Percentiles rank a stretch among this genome's conserved stretches.
These are phyloP conservation scores for Tenebrio molitor DNA, from an alignment of 1,140 invertebrate genomes.

Conservation along the genomic window DNA sequence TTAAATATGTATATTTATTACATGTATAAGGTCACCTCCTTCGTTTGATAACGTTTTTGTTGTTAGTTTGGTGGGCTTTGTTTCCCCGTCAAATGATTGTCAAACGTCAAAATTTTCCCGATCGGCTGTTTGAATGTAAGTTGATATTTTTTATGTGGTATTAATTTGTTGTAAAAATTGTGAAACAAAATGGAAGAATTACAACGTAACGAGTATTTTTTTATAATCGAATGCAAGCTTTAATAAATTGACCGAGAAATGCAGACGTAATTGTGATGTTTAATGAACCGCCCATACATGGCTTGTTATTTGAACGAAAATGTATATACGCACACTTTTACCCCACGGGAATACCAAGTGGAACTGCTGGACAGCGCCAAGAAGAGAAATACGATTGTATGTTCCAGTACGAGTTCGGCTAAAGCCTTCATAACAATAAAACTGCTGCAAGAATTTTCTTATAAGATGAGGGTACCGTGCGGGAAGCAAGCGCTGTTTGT, in stretches of 20 bases:
- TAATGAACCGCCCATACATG: constrained; percentile 63
- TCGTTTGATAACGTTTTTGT: too few relatives aligned
- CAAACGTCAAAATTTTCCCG: constrained; percentile 4
- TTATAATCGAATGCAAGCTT: not conserved
- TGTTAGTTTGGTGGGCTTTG: too few relatives aligned
- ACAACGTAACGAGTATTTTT: not conserved
- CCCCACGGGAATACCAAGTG: constrained; percentile 83
- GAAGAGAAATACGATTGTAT: constrained; percentile 87
- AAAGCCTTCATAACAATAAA: constrained; percentile 92
- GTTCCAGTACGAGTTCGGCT: constrained; percentile 83
- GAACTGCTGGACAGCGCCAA: constrained; percentile 86
- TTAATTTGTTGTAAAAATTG: too few relatives aligned
- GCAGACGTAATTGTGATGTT: constrained; percentile 8
- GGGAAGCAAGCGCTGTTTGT: constrained; percentile 63
- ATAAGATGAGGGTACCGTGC: constrained; percentile 68
- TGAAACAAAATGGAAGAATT: not conserved
- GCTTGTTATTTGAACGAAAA: constrained; percentile 75
- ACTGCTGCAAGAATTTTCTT: constrained; percentile 83
- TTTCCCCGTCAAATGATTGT: not conserved
- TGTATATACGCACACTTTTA: constrained; percentile 79
- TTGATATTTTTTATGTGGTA: not conserved
- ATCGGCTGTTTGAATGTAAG: constrained; percentile 6
- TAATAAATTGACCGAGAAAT: constrained; percentile 5
- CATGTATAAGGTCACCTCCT: too few relatives aligned
- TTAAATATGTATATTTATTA: too few relatives aligned